Conservation (phyloP, 2,888 invertebrate species). For the Lottia scabra region DNA sequence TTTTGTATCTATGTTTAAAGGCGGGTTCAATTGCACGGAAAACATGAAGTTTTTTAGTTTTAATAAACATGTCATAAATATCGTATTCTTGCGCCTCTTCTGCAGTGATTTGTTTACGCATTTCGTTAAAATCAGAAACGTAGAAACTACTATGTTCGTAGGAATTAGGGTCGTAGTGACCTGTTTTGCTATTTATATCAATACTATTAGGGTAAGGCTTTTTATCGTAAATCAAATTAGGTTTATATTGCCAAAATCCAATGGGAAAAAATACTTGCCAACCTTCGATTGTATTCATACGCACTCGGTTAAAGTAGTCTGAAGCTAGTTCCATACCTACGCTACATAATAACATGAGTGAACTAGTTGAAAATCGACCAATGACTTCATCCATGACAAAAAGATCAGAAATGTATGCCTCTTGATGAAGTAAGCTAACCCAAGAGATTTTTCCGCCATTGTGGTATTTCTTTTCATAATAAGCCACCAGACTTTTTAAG, state of each 20-base stretch:
- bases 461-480: conserved; percentile 76
- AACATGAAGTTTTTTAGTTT: conserved; percentile 77
- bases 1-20: conserved; percentile 74
- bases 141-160: conserved; percentile 85
- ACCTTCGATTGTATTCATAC: conserved; percentile 93
- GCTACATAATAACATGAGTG: conserved; percentile 55
- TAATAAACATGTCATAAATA: conserved; percentile 80
- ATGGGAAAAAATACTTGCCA: conserved; percentile 93
- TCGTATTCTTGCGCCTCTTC: conserved; percentile 42
- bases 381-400: conserved; percentile 79
- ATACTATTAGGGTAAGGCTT: conserved; percentile 60
- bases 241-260: conserved; percentile 89
- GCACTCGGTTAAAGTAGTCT: conserved; percentile 87
- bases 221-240: conserved; percentile 70
- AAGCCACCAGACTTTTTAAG: conserved; percentile 77
- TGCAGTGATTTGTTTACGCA: conserved; percentile 74
- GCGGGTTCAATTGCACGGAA: conserved; percentile 86
- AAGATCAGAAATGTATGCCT: conserved; percentile 69
- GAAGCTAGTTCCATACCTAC: conserved; percentile 60
- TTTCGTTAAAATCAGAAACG: conserved; percentile 79
- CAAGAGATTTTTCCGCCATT: conserved; percentile 75
- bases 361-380: conserved; percentile 79
- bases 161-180: conserved; percentile 83
- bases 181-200: conserved; percentile 70
- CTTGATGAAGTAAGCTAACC: conserved; percentile 68